Evolutionary conservation across 1,140 invertebrate species (phyloP).

Genomic region (Zaprionus ghesquierei): DNA sequence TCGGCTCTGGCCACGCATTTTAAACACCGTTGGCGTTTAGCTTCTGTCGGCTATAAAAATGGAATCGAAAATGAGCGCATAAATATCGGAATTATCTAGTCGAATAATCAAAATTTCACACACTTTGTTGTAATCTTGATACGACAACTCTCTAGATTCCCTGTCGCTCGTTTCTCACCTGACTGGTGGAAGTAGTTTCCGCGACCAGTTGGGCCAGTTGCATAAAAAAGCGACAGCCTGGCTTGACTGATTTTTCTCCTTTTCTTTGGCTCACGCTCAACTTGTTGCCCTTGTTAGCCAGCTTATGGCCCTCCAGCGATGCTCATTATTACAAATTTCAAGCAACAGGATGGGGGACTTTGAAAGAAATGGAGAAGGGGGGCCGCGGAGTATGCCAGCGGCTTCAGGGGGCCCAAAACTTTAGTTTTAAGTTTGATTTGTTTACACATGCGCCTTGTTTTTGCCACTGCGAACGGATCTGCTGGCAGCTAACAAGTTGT

Average conservation of each 20-base stretch:
- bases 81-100: not conserved
- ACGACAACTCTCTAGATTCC: not conserved
- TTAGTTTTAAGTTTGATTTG: conserved; percentile 77
- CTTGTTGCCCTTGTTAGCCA: conserved; percentile 57
- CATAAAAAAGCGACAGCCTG: too few relatives aligned
- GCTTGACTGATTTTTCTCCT: conserved; percentile 34
- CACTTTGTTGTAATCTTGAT: not conserved
- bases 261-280: conserved; percentile 31
- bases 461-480: conserved; percentile 52
- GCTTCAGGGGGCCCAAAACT: conserved; percentile 13
- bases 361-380: not conserved
- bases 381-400: not conserved
- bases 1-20: conserved; percentile 67
- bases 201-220: too few relatives aligned
- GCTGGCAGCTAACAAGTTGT: conserved; percentile 77
- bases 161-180: not conserved
- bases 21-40: conserved; percentile 45
- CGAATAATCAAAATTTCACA: not conserved
- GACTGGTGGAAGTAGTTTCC: not conserved
- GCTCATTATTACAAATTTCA: conserved; percentile 73
- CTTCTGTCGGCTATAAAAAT: conserved; percentile 46
- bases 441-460: conserved; percentile 69
- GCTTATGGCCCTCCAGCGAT: conserved; percentile 49
- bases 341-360: conserved; percentile 34
- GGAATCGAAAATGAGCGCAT: conserved; percentile 22